Conservation (phyloP, 2,797 vertebrate genomes). For the Hypotaenidia philippensis region DNA sequence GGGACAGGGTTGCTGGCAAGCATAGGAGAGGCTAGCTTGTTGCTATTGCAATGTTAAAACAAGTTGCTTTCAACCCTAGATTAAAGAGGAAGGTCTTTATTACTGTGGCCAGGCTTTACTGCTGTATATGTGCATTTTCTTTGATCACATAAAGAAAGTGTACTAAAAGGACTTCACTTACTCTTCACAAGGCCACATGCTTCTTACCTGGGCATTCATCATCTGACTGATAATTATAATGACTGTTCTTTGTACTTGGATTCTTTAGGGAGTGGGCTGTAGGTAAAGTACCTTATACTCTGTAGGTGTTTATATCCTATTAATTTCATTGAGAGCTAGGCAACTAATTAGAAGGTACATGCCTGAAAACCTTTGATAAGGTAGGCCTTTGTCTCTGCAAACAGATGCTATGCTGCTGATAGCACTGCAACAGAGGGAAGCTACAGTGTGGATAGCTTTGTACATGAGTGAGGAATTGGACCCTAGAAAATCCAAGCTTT, state of each 20-base stretch:
- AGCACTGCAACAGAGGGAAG: not conserved
- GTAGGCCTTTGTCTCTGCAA: not conserved
- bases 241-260: not conserved
- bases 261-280: not conserved
- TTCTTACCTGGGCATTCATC: not conserved
- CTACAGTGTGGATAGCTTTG: not conserved
- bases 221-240: not conserved
- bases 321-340: not conserved
- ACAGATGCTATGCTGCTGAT: not conserved
- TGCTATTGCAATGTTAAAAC: not conserved
- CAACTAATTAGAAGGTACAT: slow-evolving; percentile 7
- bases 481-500: not conserved
- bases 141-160: not conserved
- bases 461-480: not conserved
- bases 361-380: slow-evolving; percentile 23
- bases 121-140: not conserved
- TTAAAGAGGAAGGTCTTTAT: not conserved
- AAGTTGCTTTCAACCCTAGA: not conserved
- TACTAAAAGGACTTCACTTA: not conserved
- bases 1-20: not conserved
- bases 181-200: not conserved
- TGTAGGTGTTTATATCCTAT: not conserved
- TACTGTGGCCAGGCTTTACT: not conserved
- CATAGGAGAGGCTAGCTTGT: not conserved
- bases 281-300: not conserved